Evolutionary conservation across 2,888 invertebrate genomes (phyloP).

Genomic region (Nomada ferruginata): DNA sequence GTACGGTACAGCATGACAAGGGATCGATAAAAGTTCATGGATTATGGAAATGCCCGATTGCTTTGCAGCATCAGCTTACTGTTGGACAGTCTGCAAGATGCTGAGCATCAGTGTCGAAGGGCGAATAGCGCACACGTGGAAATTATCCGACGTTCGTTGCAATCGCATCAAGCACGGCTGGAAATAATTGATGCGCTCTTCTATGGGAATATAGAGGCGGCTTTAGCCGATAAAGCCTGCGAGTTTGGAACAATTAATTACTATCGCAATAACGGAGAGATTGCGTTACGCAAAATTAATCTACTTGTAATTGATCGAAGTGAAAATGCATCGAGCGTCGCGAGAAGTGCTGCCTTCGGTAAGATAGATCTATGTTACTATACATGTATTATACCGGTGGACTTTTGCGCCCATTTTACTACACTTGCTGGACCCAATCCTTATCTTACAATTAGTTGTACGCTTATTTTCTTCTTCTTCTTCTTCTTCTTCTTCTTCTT

Average conservation of each 20-base stretch:
- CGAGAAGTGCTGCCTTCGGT: slow-evolving; percentile 69
- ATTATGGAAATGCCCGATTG: neutral
- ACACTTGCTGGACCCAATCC: too few relatives aligned
- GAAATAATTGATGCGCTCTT: slow-evolving; percentile 59
- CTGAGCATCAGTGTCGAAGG: slow-evolving; percentile 83
- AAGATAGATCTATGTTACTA: slow-evolving; percentile 9
- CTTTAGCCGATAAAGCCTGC: slow-evolving; percentile 41
- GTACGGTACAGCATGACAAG: slow-evolving; percentile 69
- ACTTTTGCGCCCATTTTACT: neutral
- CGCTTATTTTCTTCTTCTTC: too few relatives aligned
- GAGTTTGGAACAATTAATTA: slow-evolving; percentile 56
- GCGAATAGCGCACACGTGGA: slow-evolving; percentile 81
- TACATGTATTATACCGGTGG: too few relatives aligned
- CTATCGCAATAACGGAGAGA: slow-evolving; percentile 57
- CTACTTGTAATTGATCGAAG: slow-evolving; percentile 49
- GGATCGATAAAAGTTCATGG: neutral
- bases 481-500: too few relatives aligned
- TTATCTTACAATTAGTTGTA: too few relatives aligned
- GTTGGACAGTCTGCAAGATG: slow-evolving; percentile 82
- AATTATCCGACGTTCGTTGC: slow-evolving; percentile 81
- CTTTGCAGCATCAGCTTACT: slow-evolving; percentile 67
- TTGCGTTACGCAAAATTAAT: slow-evolving; percentile 63
- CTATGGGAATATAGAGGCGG: slow-evolving; percentile 52
- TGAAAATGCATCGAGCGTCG: slow-evolving; percentile 56
- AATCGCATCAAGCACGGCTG: slow-evolving; percentile 78